A percentile compares a stretch with the other conserved stretches of the same genome.
Conservation (phyloP, 2,797 vertebrate species). For the Ambastaia sidthimunki region DNA sequence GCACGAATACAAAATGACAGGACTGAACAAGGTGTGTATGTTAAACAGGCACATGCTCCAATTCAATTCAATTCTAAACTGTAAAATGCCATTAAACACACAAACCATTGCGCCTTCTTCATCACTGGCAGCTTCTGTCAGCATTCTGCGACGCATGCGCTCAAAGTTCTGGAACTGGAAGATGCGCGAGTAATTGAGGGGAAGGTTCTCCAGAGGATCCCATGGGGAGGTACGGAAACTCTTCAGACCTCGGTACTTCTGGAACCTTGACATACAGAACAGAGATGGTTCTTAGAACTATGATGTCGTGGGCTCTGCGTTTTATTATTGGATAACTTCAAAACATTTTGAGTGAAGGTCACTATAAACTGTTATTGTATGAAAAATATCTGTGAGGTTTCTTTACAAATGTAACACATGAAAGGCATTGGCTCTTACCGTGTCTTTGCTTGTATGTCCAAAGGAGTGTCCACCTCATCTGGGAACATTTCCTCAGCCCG, state of each 20-base stretch:
- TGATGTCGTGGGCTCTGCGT: neutral
- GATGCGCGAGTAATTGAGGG: slow-evolving; percentile 91
- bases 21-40: neutral
- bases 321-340: too few species aligned
- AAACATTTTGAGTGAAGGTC: too few species aligned
- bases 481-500: slow-evolving; percentile 92
- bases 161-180: slow-evolving; percentile 97
- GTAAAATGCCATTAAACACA: too few species aligned
- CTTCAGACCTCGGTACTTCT: slow-evolving; percentile 94
- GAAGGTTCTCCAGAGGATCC: slow-evolving; percentile 96
- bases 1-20: slow-evolving; percentile 57
- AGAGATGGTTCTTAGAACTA: slow-evolving; percentile 2
- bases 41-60: neutral
- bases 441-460: slow-evolving; percentile 81
- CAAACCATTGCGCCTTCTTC: slow-evolving; percentile 88
- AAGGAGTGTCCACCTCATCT: slow-evolving; percentile 94
- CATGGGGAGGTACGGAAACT: slow-evolving; percentile 98
- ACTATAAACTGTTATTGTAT: neutral
- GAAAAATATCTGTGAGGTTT: neutral
- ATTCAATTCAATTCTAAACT: neutral
- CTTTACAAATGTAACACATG: too few species aligned
- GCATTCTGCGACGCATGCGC: slow-evolving; percentile 84
- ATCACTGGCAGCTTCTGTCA: slow-evolving; percentile 82
- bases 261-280: slow-evolving; percentile 80
- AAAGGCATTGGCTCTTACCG: slow-evolving; percentile 72